Evolutionary conservation across 1,140 invertebrate species (phyloP), one percentile per base, ranked within the genome.

Genomic region (Dinoponera quadriceps): DNA sequence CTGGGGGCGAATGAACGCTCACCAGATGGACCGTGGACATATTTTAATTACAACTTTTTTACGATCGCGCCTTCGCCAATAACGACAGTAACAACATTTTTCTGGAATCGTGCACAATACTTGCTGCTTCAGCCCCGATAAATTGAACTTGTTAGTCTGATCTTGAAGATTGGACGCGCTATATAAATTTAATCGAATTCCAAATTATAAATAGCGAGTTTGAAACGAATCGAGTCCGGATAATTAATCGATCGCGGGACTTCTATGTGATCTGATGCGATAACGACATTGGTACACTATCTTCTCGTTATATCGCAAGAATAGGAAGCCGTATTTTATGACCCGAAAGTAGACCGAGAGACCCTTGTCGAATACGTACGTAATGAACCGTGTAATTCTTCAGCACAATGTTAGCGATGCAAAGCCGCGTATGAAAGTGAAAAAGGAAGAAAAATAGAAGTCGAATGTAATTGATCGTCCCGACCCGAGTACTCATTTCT

Each of bases 381-480:
- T 44, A 49, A 51, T 51, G 0, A 72, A 44, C 7, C 11, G 1
- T 2, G 4, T 9, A 57, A 73, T 73, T 77, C 7, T 22, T 48
- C 44, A 48, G 22, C 14, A 1, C 0, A 63, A 63, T 33, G 4
- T 63, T 20, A 49, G 18, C 13, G 29, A 11, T 14, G 20, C 4
- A 59, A 14, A 49, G 20, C 29, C 57, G n/a, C 3, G 3, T 33
- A 11, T 44, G 18, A 25, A 22, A 66, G 16, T 5, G 5, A 33
- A 44, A 44, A 11, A 9, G 11, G 11, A 44, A 44, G 38, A 44
- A 11, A 44, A 44, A 9, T 11, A 18, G 27, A 4, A 78, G 11
- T 44, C 51, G 0, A 68, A 44, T 25, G 38, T 22, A 75, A 75
- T 75, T 16, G 27, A 22, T 62, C 22, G 29, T 66, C 38, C 7